Evolutionary conservation across 1,140 invertebrate species (phyloP).

Genomic region (Drosophila trapezifrons): DNA sequence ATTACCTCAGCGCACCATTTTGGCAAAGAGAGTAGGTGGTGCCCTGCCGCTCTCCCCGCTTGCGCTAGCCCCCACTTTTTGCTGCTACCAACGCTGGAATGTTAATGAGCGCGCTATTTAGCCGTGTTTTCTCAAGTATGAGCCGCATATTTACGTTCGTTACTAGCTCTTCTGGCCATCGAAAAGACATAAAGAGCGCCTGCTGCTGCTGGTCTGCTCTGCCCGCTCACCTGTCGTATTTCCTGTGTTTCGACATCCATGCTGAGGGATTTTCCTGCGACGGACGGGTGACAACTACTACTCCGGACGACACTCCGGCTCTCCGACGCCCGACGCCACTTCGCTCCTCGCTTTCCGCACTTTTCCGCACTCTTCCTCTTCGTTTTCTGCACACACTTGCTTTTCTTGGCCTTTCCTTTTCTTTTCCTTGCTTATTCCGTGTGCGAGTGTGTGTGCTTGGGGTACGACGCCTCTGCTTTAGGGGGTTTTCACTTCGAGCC

Average conservation of each 20-base stretch:
- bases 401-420: constrained; percentile 28
- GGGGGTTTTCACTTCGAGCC: constrained; percentile 74
- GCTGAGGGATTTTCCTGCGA: constrained; percentile 50
- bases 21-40: constrained; percentile 80
- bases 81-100: constrained; percentile 58
- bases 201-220: constrained; percentile 5
- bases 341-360: constrained; percentile 62
- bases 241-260: constrained; percentile 83
- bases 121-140: constrained; percentile 45
- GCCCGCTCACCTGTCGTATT: constrained; percentile 77
- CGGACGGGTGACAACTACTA: constrained; percentile 20
- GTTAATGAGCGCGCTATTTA: constrained; percentile 74
- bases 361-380: constrained; percentile 24
- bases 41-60: constrained; percentile 1
- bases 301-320: constrained; percentile 63
- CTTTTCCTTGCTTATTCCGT: constrained; percentile 41
- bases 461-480: constrained; percentile 38
- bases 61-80: constrained; percentile 6
- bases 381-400: constrained; percentile 27
- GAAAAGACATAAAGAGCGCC: constrained; percentile 21
- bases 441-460: constrained; percentile 34
- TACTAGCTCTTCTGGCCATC: constrained; percentile 9
- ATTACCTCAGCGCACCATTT: constrained; percentile 80
- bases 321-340: constrained; percentile 76
- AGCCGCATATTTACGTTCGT: constrained; percentile 29